Conservation (phyloP, 1,140 invertebrate genomes). For the Drosophila busckii region DNA sequence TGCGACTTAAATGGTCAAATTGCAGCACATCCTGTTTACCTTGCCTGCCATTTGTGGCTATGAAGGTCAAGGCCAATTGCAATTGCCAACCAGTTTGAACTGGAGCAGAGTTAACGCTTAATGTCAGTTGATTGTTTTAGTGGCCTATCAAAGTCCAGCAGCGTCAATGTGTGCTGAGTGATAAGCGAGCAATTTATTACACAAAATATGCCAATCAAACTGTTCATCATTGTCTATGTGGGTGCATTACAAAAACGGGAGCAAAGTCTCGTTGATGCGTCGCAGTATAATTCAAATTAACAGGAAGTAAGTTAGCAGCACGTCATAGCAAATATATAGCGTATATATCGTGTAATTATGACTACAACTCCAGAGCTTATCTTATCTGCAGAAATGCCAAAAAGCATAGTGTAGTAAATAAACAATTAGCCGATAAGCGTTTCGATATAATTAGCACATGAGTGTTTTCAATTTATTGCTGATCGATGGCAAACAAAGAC, state of each 20-base stretch:
- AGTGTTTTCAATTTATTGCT: constrained; percentile 2
- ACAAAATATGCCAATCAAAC: neutral
- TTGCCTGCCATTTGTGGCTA: too few species aligned
- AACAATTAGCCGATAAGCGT: constrained; percentile 62
- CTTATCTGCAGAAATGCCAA: neutral
- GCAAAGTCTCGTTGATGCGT: constrained; percentile 6
- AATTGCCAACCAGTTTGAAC: too few species aligned
- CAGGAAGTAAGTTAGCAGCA: too few species aligned
- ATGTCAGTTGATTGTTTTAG: too few species aligned
- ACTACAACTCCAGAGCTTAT: constrained; percentile 11
- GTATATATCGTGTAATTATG: constrained; percentile 7
- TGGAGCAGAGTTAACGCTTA: too few species aligned
- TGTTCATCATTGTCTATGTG: constrained; percentile 12
- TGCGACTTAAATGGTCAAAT: too few species aligned
- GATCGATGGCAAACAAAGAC: constrained; percentile 12
- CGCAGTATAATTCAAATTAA: constrained; percentile 4
- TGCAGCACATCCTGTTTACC: too few species aligned
- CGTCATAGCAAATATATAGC: constrained; percentile 17
- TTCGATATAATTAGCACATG: constrained; percentile 22
- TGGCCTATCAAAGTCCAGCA: constrained; percentile 32
- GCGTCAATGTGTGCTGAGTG: constrained; percentile 4
- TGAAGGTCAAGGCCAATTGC: too few species aligned
- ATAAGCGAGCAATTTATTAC: constrained; percentile 6
- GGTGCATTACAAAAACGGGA: constrained; percentile 1
- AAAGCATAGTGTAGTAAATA: constrained; percentile 51